Conservation (phyloP, 2,797 vertebrate genomes). For the Lutjanus argentimaculatus region DNA sequence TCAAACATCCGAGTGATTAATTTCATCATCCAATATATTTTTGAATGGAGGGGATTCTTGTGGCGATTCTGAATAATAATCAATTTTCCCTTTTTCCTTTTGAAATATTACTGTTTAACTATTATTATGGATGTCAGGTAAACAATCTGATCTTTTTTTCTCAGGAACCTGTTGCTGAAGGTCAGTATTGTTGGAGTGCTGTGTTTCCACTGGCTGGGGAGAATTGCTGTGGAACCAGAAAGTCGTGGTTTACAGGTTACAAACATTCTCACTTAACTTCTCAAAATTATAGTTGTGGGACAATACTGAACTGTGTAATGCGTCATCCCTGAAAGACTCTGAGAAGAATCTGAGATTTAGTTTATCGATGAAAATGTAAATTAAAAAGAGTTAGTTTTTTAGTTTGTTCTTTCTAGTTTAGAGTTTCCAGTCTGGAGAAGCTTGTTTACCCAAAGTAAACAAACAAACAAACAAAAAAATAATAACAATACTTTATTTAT, state of each 20-base stretch:
- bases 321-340: background rate
- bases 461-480: too few relatives aligned
- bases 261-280: background rate
- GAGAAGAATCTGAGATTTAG: too few relatives aligned
- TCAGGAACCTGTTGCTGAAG: conserved; percentile 92
- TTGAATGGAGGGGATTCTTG: background rate
- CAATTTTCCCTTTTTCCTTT: background rate
- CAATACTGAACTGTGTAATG: background rate
- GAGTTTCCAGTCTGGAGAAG: too few relatives aligned
- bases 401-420: too few relatives aligned
- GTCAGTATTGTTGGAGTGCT: conserved; percentile 83
- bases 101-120: background rate
- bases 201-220: conserved; percentile 89
- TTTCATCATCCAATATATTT: background rate
- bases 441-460: too few relatives aligned
- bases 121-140: too few relatives aligned
- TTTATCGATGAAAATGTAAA: too few relatives aligned
- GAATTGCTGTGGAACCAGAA: conserved; percentile 46
- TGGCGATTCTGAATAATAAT: too few relatives aligned
- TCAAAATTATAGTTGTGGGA: background rate
- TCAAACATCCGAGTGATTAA: background rate
- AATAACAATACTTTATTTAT: too few relatives aligned
- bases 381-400: too few relatives aligned
- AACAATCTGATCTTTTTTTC: background rate
- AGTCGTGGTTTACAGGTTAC: conserved; percentile 42